Conservation (phyloP, 2,888 invertebrate genomes). For the Pyrocoelia pectoralis region DNA sequence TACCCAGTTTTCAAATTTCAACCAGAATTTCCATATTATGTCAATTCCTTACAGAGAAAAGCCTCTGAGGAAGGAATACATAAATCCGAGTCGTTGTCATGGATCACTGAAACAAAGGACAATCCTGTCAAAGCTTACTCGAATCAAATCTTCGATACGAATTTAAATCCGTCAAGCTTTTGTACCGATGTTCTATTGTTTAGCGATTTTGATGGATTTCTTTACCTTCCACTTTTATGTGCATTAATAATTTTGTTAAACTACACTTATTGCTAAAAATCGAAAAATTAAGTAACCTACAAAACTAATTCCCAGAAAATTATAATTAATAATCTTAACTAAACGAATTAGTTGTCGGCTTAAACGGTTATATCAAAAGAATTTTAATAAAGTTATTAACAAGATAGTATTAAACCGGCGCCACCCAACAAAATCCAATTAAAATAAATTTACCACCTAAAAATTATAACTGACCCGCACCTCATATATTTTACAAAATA, state of each 20-base stretch:
- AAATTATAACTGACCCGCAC: slow-evolving; percentile 41
- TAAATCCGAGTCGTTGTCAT: slow-evolving; percentile 55
- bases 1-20: slow-evolving; percentile 4
- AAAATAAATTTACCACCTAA: slow-evolving; percentile 50
- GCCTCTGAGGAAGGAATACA: slow-evolving; percentile 36
- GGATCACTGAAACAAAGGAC: slow-evolving; percentile 57
- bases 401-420: slow-evolving; percentile 46
- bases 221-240: slow-evolving; percentile 24
- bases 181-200: slow-evolving; percentile 54
- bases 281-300: too few species aligned
- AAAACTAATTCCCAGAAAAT: not conserved
- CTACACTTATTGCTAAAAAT: not conserved
- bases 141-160: slow-evolving; percentile 56
- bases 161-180: slow-evolving; percentile 54
- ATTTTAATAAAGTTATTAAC: slow-evolving; percentile 52
- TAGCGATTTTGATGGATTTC: slow-evolving; percentile 58
- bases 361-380: slow-evolving; percentile 34
- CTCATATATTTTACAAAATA: slow-evolving; percentile 25
- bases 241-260: too few species aligned
- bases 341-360: slow-evolving; percentile 29
- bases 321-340: slow-evolving; percentile 22
- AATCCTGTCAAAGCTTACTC: slow-evolving; percentile 54
- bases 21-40: slow-evolving; percentile 8
- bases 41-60: slow-evolving; percentile 21
- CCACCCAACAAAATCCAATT: slow-evolving; percentile 50